Base-by-base conservation (phyloP, 53 echinoderm and acorn worm species). In the Holothuria scabra region DNA sequence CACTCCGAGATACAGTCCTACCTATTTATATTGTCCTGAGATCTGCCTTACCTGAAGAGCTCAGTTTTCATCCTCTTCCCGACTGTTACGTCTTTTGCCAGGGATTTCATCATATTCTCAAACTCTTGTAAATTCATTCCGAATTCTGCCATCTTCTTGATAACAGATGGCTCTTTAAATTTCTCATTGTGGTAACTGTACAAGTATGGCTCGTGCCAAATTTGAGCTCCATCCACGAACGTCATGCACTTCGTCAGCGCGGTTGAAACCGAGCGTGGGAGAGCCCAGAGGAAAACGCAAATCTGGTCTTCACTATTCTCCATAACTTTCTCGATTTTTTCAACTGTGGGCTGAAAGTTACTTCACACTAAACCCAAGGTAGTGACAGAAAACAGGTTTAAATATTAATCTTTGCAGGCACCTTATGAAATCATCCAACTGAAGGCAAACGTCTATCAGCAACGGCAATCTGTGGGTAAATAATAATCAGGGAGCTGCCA, bases 241-340 rank as follows among this genome's bases (percentile, higher is more conserved):
- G 63, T 81, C 81, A 81, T 81, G 20, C 81, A 81, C 38, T 81
- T 81, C 9, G 81, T 81, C 35, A 81, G n/a, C 2, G 81, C 81
- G 23, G 81, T 81, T 3, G 81, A 81, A 4, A 81, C 63, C 7
- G 81, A 81, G 60, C 63, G 38, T 28, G 81, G 81, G 3, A 81
- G 29, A 24, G 81, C 81, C 81, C 81, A 81, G 12, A 81, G 64
- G 41, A 81, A 81, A 0, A 81, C 81, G 11, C 81, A 62, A 4
- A 81, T 64, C 46, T 81, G 81, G 23, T 81, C 81, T 35, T 61
- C 63, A 35, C 35, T 35, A 35, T 35, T 35, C 35, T 3, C 35
- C 35, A 6, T 6, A 3, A 35, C 6, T 35, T 4, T 35, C 35
- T 35, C 3, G 35, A n/a, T n/a, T n/a, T n/a, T n/a, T n/a, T n/a